Base-by-base conservation (phyloP, 2,113 vertebrate species). In the Zapornia atra region DNA sequence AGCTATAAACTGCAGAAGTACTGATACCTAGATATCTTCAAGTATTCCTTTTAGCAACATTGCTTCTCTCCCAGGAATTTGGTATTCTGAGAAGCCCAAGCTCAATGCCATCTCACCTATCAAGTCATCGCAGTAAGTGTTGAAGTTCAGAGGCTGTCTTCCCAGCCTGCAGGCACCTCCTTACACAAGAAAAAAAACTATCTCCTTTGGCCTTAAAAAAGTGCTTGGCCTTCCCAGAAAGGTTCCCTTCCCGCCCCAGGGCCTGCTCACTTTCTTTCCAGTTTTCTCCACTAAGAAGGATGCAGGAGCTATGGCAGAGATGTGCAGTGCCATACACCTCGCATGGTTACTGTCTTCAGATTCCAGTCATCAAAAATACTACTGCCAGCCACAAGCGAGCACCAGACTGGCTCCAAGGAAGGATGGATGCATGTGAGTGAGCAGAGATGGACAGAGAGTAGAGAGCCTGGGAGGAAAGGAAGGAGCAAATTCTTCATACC, bases 211-310 rank as follows among this genome's bases (percentile, higher is more conserved):
- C 5, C 21, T 82, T 51, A 44, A 31, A 5, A 46, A 80, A 73
- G 42, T 56, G 15, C 31, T 38, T 48, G 13, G 63, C 14, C 5
- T 44, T 84, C 36, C 11, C 24, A 83, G 69, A 80, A 33, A 56
- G 51, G 25, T 0, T 46, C 5, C 11, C 15, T 3, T 6, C 44
- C 44, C 11, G 6, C 15, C 42, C 44, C 42, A 15, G 44, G 44
- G 44, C 15, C 24, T 36, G 40, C 15, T 40, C 11, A 24, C 18
- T 56, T 40, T 66, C 40, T 82, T 51, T 26, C 75, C 36, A 33
- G 28, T 44, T 77, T 86, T 59, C 34, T 68, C 14, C 33, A 25
- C 24, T 33, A 16, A 42, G 40, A 29, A 88, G 12, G 15, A 77
- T 36, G 50, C 9, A 61, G 1, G 11, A 44, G 16, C 42, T 56